Base-by-base conservation (phyloP, 2,888 invertebrate genomes). In the Temnothorax ravouxi region DNA sequence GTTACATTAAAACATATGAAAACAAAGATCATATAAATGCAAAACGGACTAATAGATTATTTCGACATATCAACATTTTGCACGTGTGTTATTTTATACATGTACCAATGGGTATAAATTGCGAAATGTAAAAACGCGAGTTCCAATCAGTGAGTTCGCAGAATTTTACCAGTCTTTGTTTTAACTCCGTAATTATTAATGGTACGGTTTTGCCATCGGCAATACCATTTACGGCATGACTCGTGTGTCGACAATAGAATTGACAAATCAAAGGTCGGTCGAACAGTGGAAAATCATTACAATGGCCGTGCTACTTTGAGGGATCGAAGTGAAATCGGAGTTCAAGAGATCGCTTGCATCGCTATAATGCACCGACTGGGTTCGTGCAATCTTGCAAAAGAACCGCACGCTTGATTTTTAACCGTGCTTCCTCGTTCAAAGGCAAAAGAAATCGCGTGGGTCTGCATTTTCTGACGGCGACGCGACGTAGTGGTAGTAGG, bases 181-280 rank as follows among this genome's bases (percentile, higher is more conserved):
- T 72, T 50, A 47, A n/a, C 79, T 47, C 21, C 1, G 47, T 21
- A 72, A 50, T 80, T 72, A 80, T 80, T 80, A 80, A 79, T n/a
- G 34, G 47, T 13, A 13, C 9, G 34, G 21, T 47, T 59, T 67
- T 67, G 67, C 41, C 67, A 59, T 71, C 69, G 71, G 38, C 69
- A 47, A 47, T 47, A 34, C 3, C 47, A 80, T 71, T 80, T 72
- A 61, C 41, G 47, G 56, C 79, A 13, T 21, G 72, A 6, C 47
- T 59, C 34, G 59, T 72, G 72, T 18, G 56, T 44, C 21, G 69
- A 77, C 72, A 79, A 79, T 79, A 71, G 72, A 79, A 72, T 79
- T 79, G 79, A 79, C 79, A 59, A 79, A 71, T 71, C 47, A 47
- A 44, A 21, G 56, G 21, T 79, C 34, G 71, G 50, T 21, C 21